A percentile compares a stretch with the other conserved stretches of the same genome.
These are phyloP conservation scores for Drosophila lowei DNA, from an alignment of 1,140 invertebrate species.

Conservation along the genomic window DNA sequence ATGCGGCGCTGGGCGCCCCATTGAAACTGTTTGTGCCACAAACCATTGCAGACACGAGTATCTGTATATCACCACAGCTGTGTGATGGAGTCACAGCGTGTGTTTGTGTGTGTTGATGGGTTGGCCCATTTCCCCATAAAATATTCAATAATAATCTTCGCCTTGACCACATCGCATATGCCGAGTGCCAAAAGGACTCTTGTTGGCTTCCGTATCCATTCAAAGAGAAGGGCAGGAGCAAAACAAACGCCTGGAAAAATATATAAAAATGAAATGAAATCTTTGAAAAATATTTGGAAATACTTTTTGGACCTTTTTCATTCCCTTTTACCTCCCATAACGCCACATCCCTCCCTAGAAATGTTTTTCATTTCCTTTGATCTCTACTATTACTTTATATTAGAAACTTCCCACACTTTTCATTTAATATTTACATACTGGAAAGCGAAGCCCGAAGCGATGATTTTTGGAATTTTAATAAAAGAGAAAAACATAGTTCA, in stretches of 20 bases:
- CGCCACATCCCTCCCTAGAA: too few species aligned
- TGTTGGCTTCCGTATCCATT: constrained; percentile 9
- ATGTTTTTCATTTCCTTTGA: too few species aligned
- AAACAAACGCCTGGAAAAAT: too few species aligned
- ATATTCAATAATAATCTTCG: constrained; percentile 55
- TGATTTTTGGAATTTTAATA: too few species aligned
- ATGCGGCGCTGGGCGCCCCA: constrained; percentile 32
- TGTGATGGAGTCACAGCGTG: too few species aligned
- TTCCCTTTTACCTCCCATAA: too few species aligned
- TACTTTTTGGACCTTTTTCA: too few species aligned
- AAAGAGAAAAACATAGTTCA: too few species aligned
- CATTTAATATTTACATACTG: too few species aligned
- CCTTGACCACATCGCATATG: constrained; percentile 50
- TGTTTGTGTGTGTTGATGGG: constrained; percentile 7
- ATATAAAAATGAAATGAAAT: background rate
- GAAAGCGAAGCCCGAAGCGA: too few species aligned
- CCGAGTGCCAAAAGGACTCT: constrained; percentile 36
- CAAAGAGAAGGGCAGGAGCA: background rate
- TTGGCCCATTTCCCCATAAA: constrained; percentile 38
- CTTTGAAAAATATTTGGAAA: background rate
- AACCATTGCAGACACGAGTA: constrained; percentile 29
- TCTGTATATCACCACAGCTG: background rate
- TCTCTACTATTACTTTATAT: too few species aligned
- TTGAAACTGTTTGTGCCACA: constrained; percentile 34
- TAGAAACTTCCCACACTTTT: too few species aligned